Evolutionary conservation across 2,888 invertebrate species (phyloP), one percentile per base, ranked within the genome.

Genomic region (Stenurella melanura): DNA sequence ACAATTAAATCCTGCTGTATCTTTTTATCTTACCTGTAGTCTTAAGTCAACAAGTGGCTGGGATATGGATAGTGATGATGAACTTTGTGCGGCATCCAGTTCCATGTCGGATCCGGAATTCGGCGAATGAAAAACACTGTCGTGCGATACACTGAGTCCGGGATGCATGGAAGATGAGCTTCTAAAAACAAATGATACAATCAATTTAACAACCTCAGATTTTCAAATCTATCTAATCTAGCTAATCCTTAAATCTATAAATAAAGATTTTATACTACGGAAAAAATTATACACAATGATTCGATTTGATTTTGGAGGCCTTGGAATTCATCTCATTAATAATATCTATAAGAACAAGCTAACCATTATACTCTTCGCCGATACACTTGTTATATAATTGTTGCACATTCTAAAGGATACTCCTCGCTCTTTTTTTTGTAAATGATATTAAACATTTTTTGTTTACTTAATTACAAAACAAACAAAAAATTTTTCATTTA

Each of bases 111-210:
- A 90, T 56, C 89, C 90, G 30, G 90, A 93, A 71, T 93, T 92
- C 21, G 92, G 91, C 87, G 95, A 96, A 73, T 96, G 95, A 91
- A 97, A 97, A 85, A 97, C 95, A 82, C 96, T 96, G 91, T 97
- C 97, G 90, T 97, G 96, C 21, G 96, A 96, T 85, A 97, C 95
- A 79, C 96, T 96, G 84, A 96, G 91, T 68, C 91, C 91, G 57
- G 90, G 89, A 78, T 89, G 88, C 88, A 89, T 89, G 42, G 88
- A 87, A 21, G 88, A 85, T 18, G 89, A 89, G 81, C 89, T 90
- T 83, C 90, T 90, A 80, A 34, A 80, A 82, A 38, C 57, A 67
- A 50, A 50, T 50, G 50, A 61, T n/a, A 61, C 19, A 30, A 69
- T 12, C 15, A 67, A n/a, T 26, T 15, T n/a, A 54, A 54, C 50